Conservation (phyloP, 2,888 invertebrate genomes). For the Anthophora plumipes region DNA sequence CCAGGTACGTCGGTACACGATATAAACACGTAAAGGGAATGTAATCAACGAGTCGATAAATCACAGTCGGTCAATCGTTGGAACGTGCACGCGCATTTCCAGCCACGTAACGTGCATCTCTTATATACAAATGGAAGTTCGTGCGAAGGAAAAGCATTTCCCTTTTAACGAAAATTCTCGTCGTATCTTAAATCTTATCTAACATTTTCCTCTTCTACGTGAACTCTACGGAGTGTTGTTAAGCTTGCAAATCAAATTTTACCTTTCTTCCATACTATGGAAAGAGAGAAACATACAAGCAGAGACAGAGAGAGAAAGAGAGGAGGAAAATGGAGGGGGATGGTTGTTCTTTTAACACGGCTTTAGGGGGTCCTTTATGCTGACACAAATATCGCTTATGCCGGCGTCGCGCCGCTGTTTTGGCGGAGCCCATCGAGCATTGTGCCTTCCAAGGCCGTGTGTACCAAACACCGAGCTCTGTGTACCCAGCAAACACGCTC, state of each 20-base stretch:
- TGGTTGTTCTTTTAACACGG: constrained; percentile 82
- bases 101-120: neutral
- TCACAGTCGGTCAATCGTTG: constrained; percentile 40
- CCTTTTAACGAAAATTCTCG: neutral
- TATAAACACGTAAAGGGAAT: constrained; percentile 46
- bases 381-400: constrained; percentile 85
- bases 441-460: constrained; percentile 79
- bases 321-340: constrained; percentile 40
- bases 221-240: neutral
- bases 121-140: constrained; percentile 1
- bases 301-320: neutral
- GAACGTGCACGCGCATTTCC: constrained; percentile 8
- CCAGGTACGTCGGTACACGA: constrained; percentile 43
- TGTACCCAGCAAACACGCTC: constrained; percentile 83
- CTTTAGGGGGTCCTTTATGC: constrained; percentile 82
- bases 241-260: neutral
- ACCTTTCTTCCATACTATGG: neutral
- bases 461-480: constrained; percentile 81
- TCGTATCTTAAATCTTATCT: neutral
- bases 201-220: neutral
- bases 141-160: neutral
- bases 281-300: neutral
- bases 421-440: constrained; percentile 84
- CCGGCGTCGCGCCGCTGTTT: constrained; percentile 83
- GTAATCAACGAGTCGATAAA: constrained; percentile 42